phyloP scores from a whole-genome alignment of 2,113 vertebrate genomes.

The Hipposideros armiger region DNA sequence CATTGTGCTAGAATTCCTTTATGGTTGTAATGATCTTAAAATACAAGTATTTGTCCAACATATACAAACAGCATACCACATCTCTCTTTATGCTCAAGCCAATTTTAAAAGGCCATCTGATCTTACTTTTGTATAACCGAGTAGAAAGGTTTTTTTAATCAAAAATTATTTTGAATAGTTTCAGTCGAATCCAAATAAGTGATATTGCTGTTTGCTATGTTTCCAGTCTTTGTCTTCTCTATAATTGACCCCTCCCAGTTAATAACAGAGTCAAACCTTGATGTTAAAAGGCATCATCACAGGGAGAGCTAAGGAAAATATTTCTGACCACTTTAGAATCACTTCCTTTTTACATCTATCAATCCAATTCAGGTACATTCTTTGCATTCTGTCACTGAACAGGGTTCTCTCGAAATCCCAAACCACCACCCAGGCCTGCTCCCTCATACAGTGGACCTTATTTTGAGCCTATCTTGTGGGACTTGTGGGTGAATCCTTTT shows the following conservation, averaged over 20 bases:
- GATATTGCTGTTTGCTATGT: neutral
- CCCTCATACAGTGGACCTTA: too few species aligned
- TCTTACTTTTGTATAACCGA: neutral
- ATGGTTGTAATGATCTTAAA: slow-evolving; percentile 20
- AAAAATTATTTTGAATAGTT: slow-evolving; percentile 37
- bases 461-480: neutral
- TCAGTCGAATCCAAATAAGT: neutral
- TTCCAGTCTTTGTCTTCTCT: neutral
- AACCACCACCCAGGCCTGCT: neutral
- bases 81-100: neutral
- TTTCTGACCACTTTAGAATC: neutral
- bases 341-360: neutral
- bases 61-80: neutral
- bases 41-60: neutral
- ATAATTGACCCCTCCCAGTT: neutral
- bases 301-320: neutral
- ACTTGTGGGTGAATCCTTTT: neutral
- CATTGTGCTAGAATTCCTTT: slow-evolving; percentile 43
- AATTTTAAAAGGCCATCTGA: neutral
- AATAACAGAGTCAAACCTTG: neutral
- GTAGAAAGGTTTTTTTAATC: neutral
- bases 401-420: neutral
- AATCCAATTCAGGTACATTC: neutral
- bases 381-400: neutral
- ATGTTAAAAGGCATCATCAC: neutral